Conservation (phyloP, 2,797 vertebrate species). For the Lepilemur ruficaudatus region DNA sequence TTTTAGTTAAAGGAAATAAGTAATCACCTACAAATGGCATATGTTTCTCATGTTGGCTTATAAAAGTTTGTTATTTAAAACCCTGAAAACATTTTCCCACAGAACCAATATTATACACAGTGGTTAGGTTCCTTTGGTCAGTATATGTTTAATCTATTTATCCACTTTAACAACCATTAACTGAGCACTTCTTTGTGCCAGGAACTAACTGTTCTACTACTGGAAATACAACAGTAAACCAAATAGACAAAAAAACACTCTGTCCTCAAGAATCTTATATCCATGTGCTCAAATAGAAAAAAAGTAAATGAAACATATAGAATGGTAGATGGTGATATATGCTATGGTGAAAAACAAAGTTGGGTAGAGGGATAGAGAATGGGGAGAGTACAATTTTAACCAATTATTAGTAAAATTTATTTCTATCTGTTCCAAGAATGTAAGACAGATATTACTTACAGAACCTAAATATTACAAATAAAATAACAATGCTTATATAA, state of each 20-base stretch:
- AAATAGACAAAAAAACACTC: not conserved
- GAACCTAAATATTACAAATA: conserved; percentile 32
- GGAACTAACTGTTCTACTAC: not conserved
- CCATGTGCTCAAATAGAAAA: not conserved
- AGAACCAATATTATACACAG: not conserved
- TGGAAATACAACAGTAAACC: not conserved
- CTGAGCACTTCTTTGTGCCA: not conserved
- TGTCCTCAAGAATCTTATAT: not conserved
- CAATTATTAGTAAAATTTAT: not conserved
- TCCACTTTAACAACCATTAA: conserved; percentile 14
- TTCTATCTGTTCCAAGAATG: not conserved
- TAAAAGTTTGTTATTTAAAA: not conserved
- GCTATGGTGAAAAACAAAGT: not conserved
- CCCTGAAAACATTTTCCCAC: not conserved
- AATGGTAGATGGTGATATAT: not conserved
- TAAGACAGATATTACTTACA: not conserved
- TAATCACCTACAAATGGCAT: not conserved
- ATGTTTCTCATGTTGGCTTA: not conserved
- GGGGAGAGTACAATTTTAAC: not conserved
- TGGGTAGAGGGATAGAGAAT: not conserved
- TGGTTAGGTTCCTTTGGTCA: not conserved
- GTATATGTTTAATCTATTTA: not conserved
- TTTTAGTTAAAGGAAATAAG: not conserved
- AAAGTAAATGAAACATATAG: not conserved
- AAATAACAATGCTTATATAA: not conserved